Conservation (phyloP, 2,797 vertebrate genomes). For the Hozukius guyotensis region DNA sequence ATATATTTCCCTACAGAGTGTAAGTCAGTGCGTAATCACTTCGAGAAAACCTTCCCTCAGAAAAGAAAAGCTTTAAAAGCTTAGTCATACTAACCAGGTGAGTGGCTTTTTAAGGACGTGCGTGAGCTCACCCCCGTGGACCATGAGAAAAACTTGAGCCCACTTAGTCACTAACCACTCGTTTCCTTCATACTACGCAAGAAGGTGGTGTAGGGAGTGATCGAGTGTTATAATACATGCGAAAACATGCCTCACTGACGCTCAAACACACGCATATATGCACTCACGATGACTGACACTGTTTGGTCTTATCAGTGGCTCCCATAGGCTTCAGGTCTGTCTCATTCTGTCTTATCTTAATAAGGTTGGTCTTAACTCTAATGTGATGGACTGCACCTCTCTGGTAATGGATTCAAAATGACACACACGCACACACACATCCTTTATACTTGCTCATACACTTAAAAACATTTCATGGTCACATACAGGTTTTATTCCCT, state of each 20-base stretch:
- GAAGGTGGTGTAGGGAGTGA: not conserved
- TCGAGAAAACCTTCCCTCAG: not conserved
- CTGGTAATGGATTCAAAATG: constrained; percentile 46
- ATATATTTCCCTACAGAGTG: constrained; percentile 16
- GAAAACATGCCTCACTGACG: not conserved
- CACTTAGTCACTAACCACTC: constrained; percentile 12
- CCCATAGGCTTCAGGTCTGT: constrained; percentile 40
- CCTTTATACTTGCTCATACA: not conserved
- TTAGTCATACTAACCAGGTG: not conserved
- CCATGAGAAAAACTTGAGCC: constrained; percentile 24
- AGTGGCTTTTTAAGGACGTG: not conserved
- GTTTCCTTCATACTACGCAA: not conserved
- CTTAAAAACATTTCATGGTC: not conserved
- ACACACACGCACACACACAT: not conserved
- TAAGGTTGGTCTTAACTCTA: constrained; percentile 64
- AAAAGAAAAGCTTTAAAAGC: not conserved
- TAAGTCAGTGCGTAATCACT: constrained; percentile 1
- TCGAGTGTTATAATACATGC: not conserved
- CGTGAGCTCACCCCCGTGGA: not conserved
- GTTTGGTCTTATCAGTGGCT: constrained; percentile 43
- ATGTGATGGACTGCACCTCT: constrained; percentile 58
- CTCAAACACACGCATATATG: not conserved
- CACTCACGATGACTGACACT: constrained; percentile 30
- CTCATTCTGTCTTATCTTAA: constrained; percentile 73
- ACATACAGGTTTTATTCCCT: not conserved